These are phyloP conservation scores for Melanargia galathea DNA, from an alignment of 2,888 invertebrate species.

Conservation along the genomic window DNA sequence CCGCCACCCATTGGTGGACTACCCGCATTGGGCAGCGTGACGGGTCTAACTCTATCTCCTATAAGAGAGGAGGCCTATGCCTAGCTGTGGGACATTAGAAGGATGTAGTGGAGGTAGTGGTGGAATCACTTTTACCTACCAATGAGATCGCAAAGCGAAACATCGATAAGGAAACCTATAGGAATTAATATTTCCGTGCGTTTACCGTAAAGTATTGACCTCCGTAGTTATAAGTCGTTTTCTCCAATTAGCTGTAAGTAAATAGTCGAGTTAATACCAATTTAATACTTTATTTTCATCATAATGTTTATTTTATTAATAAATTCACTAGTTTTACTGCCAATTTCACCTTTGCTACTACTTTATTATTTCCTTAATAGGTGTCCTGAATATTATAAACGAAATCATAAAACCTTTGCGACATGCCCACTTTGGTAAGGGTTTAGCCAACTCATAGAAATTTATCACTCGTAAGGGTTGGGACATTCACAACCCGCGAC, in stretches of 20 bases:
- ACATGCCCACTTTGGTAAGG: slow-evolving; percentile 22
- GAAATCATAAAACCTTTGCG: slow-evolving; percentile 27
- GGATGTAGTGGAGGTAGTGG: too few relatives aligned
- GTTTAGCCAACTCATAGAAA: slow-evolving; percentile 21
- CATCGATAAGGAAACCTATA: too few relatives aligned
- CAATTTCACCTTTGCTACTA: slow-evolving; percentile 22
- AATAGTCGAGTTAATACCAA: not conserved
- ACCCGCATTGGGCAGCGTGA: too few relatives aligned
- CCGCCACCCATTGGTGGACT: too few relatives aligned
- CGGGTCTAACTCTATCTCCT: too few relatives aligned
- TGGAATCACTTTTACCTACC: too few relatives aligned
- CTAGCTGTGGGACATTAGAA: too few relatives aligned
- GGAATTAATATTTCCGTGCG: slow-evolving; percentile 4
- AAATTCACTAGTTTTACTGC: slow-evolving; percentile 11
- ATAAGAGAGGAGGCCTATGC: too few relatives aligned
- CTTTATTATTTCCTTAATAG: slow-evolving; percentile 20
- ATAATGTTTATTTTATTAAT: slow-evolving; percentile 18
- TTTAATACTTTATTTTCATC: not conserved
- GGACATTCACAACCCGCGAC: not conserved
- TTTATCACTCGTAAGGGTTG: slow-evolving; percentile 18
- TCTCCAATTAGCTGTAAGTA: slow-evolving; percentile 3
- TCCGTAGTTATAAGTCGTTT: slow-evolving; percentile 1
- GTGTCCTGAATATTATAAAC: slow-evolving; percentile 6
- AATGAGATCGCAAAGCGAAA: too few relatives aligned
- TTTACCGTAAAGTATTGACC: not conserved